Conservation (phyloP, 53 echinoderm and acorn worm genomes). For the Apostichopus leukothele region DNA sequence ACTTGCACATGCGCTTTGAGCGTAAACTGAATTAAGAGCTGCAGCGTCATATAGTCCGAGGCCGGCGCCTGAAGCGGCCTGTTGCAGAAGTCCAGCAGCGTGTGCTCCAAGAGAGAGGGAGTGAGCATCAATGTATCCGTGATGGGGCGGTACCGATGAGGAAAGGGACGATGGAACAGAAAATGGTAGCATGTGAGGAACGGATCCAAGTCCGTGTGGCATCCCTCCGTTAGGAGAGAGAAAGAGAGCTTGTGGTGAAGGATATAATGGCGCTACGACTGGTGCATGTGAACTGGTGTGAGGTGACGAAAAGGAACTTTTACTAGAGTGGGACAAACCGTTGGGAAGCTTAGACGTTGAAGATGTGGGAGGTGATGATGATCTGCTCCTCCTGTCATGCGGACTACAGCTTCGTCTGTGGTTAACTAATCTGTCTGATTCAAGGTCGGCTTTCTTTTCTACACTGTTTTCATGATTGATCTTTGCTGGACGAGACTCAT, state of each 20-base stretch:
- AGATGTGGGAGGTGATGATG: constrained; percentile 19
- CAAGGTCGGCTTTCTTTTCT: constrained; percentile 34
- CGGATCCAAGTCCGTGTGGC: constrained; percentile 66
- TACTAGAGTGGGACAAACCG: constrained; percentile 27
- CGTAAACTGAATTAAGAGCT: constrained; percentile 81
- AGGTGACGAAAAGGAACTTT: constrained; percentile 68
- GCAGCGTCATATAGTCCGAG: constrained; percentile 84
- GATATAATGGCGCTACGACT: constrained; percentile 79
- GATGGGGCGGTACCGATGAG: constrained; percentile 48
- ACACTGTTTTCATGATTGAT: constrained; percentile 8
- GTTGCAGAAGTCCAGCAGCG: constrained; percentile 52
- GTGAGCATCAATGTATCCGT: constrained; percentile 65
- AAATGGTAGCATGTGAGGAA: constrained; percentile 87
- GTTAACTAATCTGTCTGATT: constrained; percentile 1
- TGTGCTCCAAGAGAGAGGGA: constrained; percentile 67
- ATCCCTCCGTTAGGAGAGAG: constrained; percentile 81
- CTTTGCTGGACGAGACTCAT: constrained; percentile 7
- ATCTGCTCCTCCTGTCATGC: constrained; percentile 30
- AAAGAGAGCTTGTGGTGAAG: constrained; percentile 88
- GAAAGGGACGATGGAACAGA: constrained; percentile 63
- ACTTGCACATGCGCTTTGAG: constrained; percentile 86
- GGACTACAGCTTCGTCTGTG: constrained; percentile 38
- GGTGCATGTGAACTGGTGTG: constrained; percentile 82
- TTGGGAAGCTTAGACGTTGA: constrained; percentile 28
- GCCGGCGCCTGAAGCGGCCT: constrained; percentile 66